Evolutionary conservation across 2,113 vertebrate genomes (phyloP), one percentile per base, ranked within the genome.

Genomic region (Picathartes gymnocephalus): DNA sequence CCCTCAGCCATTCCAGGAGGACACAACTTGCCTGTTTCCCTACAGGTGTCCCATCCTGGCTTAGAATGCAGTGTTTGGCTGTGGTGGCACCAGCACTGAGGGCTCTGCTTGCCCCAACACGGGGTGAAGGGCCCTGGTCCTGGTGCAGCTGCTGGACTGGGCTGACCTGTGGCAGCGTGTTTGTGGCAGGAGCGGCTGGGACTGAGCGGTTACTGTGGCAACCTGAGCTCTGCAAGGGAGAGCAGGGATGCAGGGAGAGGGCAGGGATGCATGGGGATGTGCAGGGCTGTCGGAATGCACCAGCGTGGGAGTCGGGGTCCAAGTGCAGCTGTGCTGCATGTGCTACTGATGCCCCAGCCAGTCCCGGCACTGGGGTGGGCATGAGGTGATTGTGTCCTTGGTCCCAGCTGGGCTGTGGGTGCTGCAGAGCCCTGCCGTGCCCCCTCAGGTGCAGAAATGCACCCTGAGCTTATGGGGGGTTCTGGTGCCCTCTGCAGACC

Each of bases 241-340:
- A 51, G 33, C 23, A 73, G 68, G 51, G 68, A 57, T 72, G 66
- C 47, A n/a, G 53, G 23, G 65, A 71, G 13, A 48, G 73, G 45
- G 28, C 39, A 83, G 51, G 30, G 35, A 27, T 71, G 61, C 31
- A 7, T 15, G 73, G 64, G 23, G 64, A 53, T 53, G 56, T 47
- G n/a, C 56, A 70, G 61, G 28, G 92, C 74, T 56, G 57, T 2
- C 0, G 1, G 4, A 37, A 62, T 56, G 82, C 73, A 33, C 13
- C 8, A 2, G 6, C 0, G 0, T 0, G 4, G 65, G n/a, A 9
- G 20, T 2, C 35, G 42, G 56, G 28, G 48, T 11, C 11, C 18
- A 4, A 33, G 23, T 1, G 10, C 81, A 81, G 40, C 66, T 23
- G 51, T 0, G 0, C 10, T 44, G 31, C 6, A 3, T 28, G 37